Evolutionary conservation across 2,888 invertebrate genomes (phyloP).

Genomic region (Tetheella fluctuosa): DNA sequence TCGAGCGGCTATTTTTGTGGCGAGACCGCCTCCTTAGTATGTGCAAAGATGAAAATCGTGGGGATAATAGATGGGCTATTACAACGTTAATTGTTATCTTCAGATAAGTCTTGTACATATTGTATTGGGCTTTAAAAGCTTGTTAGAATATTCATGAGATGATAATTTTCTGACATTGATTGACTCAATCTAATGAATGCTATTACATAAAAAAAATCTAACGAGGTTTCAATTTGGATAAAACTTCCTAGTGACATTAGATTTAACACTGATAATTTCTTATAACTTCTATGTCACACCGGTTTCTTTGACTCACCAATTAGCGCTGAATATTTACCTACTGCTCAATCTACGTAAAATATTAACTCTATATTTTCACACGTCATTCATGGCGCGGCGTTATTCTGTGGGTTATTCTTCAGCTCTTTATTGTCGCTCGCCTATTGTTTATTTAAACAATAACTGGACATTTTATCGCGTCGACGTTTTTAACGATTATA

Average conservation of each 20-base stretch:
- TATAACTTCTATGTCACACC: no score
- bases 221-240: no score
- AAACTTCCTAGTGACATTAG: no score
- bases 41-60: slow-evolving; percentile 51
- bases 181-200: no score
- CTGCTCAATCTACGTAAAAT: slow-evolving; percentile 24
- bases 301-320: no score
- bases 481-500: slow-evolving; percentile 75
- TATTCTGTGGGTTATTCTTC: slow-evolving; percentile 68
- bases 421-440: slow-evolving; percentile 65
- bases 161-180: no score
- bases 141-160: no score
- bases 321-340: slow-evolving; percentile 29
- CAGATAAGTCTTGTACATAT: no score
- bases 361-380: slow-evolving; percentile 64
- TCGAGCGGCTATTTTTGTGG: slow-evolving; percentile 72
- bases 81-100: no score
- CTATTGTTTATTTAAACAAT: slow-evolving; percentile 83
- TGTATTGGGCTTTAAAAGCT: no score
- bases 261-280: no score
- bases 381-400: slow-evolving; percentile 57
- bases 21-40: slow-evolving; percentile 62
- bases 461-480: slow-evolving; percentile 71
- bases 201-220: no score
- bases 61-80: slow-evolving; percentile 27